Conservation (phyloP, 2,797 vertebrate species). For the Rhynchonycteris naso region DNA sequence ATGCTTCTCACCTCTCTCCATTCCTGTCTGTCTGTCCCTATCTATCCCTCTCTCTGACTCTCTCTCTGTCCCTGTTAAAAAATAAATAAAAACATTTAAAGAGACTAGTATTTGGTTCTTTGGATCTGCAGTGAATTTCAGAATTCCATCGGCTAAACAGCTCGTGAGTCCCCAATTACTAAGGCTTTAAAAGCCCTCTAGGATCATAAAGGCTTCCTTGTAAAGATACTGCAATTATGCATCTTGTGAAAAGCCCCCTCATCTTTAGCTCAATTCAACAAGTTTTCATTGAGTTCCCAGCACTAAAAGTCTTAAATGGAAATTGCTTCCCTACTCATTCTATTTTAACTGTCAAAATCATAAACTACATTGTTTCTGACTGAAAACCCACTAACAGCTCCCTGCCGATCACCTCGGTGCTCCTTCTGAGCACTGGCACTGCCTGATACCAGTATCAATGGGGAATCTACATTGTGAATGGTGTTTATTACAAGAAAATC, state of each 20-base stretch:
- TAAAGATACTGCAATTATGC: neutral
- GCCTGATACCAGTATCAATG: neutral
- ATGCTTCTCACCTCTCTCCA: too few relatives aligned
- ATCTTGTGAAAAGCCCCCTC: neutral
- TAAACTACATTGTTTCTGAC: constrained; percentile 56
- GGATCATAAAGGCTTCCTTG: neutral
- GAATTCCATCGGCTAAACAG: neutral
- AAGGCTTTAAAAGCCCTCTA: neutral
- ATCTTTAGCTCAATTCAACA: constrained; percentile 60
- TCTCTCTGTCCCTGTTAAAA: too few relatives aligned
- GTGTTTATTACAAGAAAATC: constrained; percentile 62
- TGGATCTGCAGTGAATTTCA: neutral
- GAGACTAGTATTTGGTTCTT: neutral
- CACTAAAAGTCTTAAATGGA: constrained; percentile 44
- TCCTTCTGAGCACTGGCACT: neutral
- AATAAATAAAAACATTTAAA: too few relatives aligned
- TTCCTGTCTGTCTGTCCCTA: too few relatives aligned
- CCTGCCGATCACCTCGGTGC: neutral
- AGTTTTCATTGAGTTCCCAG: constrained; percentile 15
- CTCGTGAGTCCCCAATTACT: neutral
- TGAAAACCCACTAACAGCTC: constrained; percentile 17
- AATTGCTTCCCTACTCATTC: constrained; percentile 11
- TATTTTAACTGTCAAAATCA: constrained; percentile 66
- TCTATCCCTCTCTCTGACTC: too few relatives aligned
- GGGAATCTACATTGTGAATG: constrained; percentile 46